Evolutionary conservation across 1,140 invertebrate genomes (phyloP), one percentile per base, ranked within the genome.

Genomic region (Magallana ariakensis): DNA sequence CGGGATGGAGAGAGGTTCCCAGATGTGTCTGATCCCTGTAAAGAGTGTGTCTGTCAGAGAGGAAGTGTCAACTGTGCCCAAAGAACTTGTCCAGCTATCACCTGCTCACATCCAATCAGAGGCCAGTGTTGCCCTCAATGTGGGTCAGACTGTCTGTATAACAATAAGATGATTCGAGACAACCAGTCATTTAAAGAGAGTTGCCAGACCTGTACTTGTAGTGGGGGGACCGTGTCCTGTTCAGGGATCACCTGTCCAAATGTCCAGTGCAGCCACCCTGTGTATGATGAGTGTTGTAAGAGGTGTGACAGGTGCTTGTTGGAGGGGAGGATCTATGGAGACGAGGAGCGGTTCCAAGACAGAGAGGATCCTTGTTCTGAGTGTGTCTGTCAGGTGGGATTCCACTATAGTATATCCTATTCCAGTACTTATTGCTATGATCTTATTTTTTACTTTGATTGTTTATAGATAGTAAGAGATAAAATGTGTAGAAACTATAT

Each of bases 311-410:
- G 58, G 11, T 92, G 91, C 85, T 56, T 80, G 26, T 91, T 88
- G 58, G 58, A 89, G 55, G 90, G 90, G 8, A 46, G 83, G 10
- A 75, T 85, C 11, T 87, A 89, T 46, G 55, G 54, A 7, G 66
- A 88, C 85, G 90, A 88, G 10, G 85, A 91, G 62, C 70, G 54
- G 33, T 88, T 93, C n/a, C 75, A 75, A n/a, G 83, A 88, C 75
- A 80, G 66, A 8, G 62, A 56, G 11, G 85, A 93, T 55, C 85
- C 80, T 0, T 93, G 92, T 87, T 83, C 86, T 75, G 46, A 87
- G 6, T 93, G 93, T 90, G 60, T 80, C 13, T 93, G 93, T 87
- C 86, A 88, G 89, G 92, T 92, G 89, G 81, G 85, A 33, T 33
- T 33, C 4, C 0, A 33, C 4, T 33, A 0, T 33, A 33, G 4